A percentile compares a stretch with the other conserved stretches of the same genome.
Evolutionary conservation across 2,888 invertebrate genomes (phyloP).

Genomic region (Melitaea athalia): DNA sequence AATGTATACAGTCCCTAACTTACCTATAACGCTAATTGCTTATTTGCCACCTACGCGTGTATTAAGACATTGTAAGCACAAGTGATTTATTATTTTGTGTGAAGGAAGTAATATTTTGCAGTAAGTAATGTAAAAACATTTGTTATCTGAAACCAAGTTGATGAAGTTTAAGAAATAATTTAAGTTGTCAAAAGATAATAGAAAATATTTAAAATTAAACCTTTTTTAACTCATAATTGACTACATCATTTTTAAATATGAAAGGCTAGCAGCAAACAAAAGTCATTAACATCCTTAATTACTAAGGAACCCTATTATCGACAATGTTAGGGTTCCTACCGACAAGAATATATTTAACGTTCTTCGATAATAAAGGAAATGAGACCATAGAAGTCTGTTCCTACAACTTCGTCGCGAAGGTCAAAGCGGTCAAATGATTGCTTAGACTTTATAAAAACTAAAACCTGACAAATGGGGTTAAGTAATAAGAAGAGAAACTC

Average conservation of each 20-base stretch:
- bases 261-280: not conserved
- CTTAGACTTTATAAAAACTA: slow-evolving; percentile 12
- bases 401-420: slow-evolving; percentile 11
- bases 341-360: not conserved
- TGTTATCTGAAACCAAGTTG: not conserved
- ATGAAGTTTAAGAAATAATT: not conserved
- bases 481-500: slow-evolving; percentile 10
- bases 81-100: not conserved
- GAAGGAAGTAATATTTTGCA: not conserved
- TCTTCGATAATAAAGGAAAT: not conserved
- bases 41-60: slow-evolving; percentile 1
- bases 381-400: not conserved
- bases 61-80: not conserved
- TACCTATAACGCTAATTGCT: not conserved
- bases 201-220: not conserved
- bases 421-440: slow-evolving; percentile 3
- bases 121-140: not conserved
- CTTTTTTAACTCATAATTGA: too few relatives aligned
- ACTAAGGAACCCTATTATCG: too few relatives aligned
- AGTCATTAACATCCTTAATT: not conserved
- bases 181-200: not conserved
- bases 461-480: slow-evolving; percentile 5
- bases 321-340: not conserved
- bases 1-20: not conserved
- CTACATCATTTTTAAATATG: too few relatives aligned